phyloP scores from a whole-genome alignment of 2,113 vertebrate species.

The Brachypodius melanocephalos region DNA sequence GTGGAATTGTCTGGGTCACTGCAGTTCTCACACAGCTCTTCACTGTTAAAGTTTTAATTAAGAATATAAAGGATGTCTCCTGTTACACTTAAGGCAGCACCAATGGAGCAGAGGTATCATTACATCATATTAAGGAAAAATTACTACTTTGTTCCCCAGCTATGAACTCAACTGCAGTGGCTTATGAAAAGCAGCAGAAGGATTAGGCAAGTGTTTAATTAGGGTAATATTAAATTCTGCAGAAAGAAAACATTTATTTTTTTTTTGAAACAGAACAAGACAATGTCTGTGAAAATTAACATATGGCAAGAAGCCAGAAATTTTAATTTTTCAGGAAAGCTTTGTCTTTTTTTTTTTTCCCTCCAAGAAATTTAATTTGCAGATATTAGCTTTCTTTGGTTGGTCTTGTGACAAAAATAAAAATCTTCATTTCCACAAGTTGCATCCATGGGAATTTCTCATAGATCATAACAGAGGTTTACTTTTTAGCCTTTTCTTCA shows the following conservation, averaged over 20 bases:
- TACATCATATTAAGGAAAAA: background rate
- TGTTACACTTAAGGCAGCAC: background rate
- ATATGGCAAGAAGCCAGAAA: background rate
- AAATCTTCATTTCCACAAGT: background rate
- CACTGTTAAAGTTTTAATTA: background rate
- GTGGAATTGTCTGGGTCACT: background rate
- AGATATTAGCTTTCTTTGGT: background rate
- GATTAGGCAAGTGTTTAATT: background rate
- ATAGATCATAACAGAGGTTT: background rate
- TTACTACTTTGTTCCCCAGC: background rate
- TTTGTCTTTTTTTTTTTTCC: background rate
- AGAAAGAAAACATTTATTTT: background rate
- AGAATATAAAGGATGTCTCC: background rate
- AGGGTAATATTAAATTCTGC: background rate
- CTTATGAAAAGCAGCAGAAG: background rate
- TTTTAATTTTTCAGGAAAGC: background rate
- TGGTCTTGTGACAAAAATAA: background rate
- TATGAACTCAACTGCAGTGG: background rate
- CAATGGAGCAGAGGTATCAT: background rate
- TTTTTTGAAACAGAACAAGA: background rate
- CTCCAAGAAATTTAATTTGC: background rate
- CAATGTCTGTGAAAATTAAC: background rate
- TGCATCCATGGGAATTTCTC: background rate
- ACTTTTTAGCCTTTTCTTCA: background rate
- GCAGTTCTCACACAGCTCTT: background rate